A percentile compares a stretch with the other conserved stretches of the same genome.
phyloP scores from a whole-genome alignment of 2,113 vertebrate species.

The Herpetotheres cachinnans region DNA sequence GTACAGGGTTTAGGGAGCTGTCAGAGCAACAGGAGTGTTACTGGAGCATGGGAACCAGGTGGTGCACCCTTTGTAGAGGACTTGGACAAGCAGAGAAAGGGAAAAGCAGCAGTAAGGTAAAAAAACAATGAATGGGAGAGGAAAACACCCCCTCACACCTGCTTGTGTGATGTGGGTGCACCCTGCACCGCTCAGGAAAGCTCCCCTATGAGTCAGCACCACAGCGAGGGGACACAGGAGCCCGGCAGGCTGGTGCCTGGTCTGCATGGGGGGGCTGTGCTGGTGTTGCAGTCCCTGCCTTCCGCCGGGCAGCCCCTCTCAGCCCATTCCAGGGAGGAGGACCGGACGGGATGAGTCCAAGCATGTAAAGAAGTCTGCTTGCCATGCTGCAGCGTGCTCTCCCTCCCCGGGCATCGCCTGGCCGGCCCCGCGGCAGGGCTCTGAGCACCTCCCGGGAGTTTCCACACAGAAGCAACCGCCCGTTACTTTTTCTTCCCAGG shows the following conservation, averaged over 20 bases:
- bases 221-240: fast-evolving
- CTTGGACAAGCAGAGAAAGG: neutral
- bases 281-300: neutral
- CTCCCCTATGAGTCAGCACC: neutral
- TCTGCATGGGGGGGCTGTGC: neutral
- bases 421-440: neutral
- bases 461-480: neutral
- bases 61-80: neutral
- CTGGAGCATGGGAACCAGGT: neutral
- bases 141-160: neutral
- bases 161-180: fast-evolving
- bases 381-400: neutral
- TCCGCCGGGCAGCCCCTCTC: neutral
- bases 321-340: neutral
- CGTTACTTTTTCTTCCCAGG: neutral
- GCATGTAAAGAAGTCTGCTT: neutral
- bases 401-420: too few relatives aligned
- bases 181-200: neutral
- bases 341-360: neutral
- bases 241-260: neutral
- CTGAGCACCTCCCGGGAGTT: neutral
- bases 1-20: neutral
- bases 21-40: constrained; percentile 17
- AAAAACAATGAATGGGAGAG: neutral
- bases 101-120: neutral